Conservation (phyloP, 2,888 invertebrate species). For the Dryobotodes eremita region DNA sequence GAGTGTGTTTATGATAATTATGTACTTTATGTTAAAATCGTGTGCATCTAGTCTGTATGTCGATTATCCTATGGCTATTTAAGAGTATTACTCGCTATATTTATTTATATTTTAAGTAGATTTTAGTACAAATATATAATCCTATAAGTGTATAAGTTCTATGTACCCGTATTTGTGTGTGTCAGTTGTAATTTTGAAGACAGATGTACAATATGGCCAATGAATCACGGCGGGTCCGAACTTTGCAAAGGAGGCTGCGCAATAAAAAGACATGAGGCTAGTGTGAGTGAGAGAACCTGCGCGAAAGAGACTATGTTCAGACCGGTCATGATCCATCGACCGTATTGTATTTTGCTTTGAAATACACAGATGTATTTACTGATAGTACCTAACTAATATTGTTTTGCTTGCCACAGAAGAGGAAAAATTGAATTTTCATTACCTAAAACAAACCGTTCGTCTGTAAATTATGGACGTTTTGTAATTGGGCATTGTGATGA, state of each 20-base stretch:
- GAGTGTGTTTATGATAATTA: neutral
- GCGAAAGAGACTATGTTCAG: neutral
- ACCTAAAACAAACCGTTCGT: too few relatives aligned
- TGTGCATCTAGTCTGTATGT: constrained; percentile 62
- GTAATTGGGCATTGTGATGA: neutral
- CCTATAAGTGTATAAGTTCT: constrained; percentile 24
- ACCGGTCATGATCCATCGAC: neutral
- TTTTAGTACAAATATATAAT: constrained; percentile 55
- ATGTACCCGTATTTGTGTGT: neutral
- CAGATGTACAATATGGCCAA: neutral
- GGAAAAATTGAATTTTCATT: too few relatives aligned
- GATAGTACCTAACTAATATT: too few relatives aligned
- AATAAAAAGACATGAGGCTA: neutral
- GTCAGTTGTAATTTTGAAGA: neutral
- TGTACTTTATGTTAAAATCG: constrained; percentile 33
- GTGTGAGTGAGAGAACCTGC: neutral
- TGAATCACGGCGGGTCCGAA: neutral
- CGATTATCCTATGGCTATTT: constrained; percentile 54
- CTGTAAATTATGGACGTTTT: too few relatives aligned
- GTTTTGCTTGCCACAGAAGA: too few relatives aligned
- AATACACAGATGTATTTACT: too few relatives aligned
- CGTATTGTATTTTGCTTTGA: neutral
- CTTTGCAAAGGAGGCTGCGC: neutral
- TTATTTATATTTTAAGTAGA: constrained; percentile 48
- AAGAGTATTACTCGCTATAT: constrained; percentile 63